phyloP scores from a whole-genome alignment of 1,140 invertebrate species.

The Tigriopus japonicus region DNA sequence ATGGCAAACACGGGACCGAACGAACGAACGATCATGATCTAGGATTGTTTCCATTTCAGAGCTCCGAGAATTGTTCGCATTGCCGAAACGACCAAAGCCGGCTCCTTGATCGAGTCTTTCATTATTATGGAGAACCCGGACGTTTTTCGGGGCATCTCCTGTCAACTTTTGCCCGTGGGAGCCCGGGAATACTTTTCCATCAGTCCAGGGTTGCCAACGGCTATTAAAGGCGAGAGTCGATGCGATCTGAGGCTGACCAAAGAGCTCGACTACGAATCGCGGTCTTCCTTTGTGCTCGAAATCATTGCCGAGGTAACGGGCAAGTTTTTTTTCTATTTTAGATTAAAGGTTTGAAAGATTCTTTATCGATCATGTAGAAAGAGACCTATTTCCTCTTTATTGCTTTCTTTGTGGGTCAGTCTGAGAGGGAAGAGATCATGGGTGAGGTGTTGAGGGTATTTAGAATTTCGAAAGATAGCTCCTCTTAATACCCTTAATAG shows the following conservation, averaged over 20 bases:
- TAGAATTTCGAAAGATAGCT: too few species aligned
- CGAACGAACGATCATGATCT: too few species aligned
- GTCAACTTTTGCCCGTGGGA: not conserved
- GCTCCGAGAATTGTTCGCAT: not conserved
- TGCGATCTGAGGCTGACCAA: not conserved
- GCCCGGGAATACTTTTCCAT: not conserved
- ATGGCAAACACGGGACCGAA: too few species aligned
- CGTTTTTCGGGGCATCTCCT: not conserved
- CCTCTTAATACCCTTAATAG: too few species aligned
- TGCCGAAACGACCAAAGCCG: not conserved
- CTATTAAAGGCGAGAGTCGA: not conserved
- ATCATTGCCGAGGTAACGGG: not conserved
- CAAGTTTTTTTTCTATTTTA: too few species aligned
- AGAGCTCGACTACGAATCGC: not conserved
- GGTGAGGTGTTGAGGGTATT: too few species aligned
- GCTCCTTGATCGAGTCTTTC: not conserved
- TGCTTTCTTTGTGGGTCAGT: too few species aligned
- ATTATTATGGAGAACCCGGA: not conserved
- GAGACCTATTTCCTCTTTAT: too few species aligned
- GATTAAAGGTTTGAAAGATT: too few species aligned
- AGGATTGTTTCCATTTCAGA: not conserved
- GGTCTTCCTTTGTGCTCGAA: not conserved
- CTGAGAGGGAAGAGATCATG: too few species aligned
- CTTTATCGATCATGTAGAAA: too few species aligned
- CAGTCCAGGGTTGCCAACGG: not conserved